A percentile compares a stretch with the other conserved stretches of the same genome.
These are phyloP conservation scores for Emydoidea blandingii DNA, from an alignment of 2,797 vertebrate genomes.

Conservation along the genomic window DNA sequence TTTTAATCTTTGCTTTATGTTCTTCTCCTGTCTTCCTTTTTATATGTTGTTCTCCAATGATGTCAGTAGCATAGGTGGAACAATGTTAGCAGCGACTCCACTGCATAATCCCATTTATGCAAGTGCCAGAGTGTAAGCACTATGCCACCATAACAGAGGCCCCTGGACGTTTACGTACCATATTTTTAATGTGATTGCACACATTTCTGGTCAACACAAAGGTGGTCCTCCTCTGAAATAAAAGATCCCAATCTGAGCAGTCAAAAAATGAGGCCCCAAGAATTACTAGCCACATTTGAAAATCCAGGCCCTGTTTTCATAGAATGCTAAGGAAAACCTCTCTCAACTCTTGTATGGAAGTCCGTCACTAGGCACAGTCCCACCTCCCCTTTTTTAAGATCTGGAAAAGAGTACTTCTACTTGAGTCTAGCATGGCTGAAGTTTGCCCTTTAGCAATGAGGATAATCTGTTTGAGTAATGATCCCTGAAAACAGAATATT, in stretches of 20 bases:
- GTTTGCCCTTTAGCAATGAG: neutral
- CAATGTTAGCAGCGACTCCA: neutral
- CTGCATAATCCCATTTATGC: neutral
- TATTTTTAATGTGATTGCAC: neutral
- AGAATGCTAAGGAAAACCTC: neutral
- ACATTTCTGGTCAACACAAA: neutral
- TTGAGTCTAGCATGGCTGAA: accelerated
- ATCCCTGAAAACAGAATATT: constrained; percentile 42
- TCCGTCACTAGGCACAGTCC: accelerated
- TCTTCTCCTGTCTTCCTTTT: neutral
- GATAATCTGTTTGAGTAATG: constrained; percentile 36
- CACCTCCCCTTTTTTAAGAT: neutral
- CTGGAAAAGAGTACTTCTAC: neutral
- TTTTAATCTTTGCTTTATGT: neutral
- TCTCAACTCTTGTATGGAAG: neutral
- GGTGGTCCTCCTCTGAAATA: accelerated
- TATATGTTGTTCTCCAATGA: neutral
- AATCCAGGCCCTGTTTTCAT: neutral
- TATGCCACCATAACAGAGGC: neutral
- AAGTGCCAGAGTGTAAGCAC: neutral
- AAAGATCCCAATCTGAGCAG: neutral
- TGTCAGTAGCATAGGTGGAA: neutral
- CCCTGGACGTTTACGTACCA: neutral
- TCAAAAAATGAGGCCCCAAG: neutral
- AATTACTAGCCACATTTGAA: neutral